These are phyloP conservation scores for Toxotes lorentzi DNA, from an alignment of 2,797 vertebrate species.

Conservation along the genomic window DNA sequence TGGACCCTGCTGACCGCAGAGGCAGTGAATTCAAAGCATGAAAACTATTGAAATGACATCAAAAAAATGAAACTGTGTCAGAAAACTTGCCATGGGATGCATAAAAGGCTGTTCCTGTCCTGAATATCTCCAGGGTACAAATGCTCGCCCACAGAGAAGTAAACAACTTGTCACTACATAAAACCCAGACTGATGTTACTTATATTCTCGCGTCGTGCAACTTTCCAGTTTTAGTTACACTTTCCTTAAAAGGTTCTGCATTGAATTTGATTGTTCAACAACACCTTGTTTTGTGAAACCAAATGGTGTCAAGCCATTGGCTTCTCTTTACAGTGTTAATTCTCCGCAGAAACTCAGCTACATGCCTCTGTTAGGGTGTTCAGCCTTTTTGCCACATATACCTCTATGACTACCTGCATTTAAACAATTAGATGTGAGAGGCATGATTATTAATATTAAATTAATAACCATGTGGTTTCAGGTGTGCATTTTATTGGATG, in stretches of 20 bases:
- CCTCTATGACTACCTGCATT: constrained; percentile 7
- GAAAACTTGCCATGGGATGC: constrained; percentile 14
- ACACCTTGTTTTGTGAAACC: background rate
- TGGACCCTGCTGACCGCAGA: constrained; percentile 12
- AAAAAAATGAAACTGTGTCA: constrained; percentile 12
- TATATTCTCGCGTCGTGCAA: background rate
- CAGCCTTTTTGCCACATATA: background rate
- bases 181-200: background rate
- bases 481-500: background rate
- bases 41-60: constrained; percentile 33
- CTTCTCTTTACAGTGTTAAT: background rate
- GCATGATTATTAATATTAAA: background rate
- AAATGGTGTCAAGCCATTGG: background rate
- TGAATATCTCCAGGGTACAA: constrained; percentile 13
- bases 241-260: background rate
- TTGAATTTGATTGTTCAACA: background rate
- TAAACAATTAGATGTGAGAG: constrained; percentile 9
- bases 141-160: constrained; percentile 8
- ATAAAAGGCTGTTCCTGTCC: constrained; percentile 7
- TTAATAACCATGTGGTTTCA: background rate
- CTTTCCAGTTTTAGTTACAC: background rate
- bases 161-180: background rate
- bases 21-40: constrained; percentile 26
- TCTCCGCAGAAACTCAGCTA: background rate
- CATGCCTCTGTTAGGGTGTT: background rate